Evolutionary conservation across 2,888 invertebrate genomes (phyloP).

Genomic region (Platycnemis pennipes): DNA sequence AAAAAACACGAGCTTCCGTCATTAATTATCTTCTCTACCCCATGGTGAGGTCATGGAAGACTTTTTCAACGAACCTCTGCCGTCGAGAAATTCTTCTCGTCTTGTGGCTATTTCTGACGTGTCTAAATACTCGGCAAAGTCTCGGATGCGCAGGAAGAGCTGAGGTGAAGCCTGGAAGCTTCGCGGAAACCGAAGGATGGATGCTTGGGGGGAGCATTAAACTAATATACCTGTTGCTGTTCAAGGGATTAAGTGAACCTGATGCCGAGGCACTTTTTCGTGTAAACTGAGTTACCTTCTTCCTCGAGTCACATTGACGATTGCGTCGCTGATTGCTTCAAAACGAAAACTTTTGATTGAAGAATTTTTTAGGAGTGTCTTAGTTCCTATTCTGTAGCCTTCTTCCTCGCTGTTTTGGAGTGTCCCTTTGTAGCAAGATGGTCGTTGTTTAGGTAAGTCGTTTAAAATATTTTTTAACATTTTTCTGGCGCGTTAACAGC

Average conservation of each 20-base stretch:
- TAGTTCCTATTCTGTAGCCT: neutral
- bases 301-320: neutral
- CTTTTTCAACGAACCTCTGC: no score
- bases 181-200: neutral
- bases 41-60: no score
- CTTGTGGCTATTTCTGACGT: no score
- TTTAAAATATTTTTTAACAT: no score
- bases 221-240: constrained; percentile 19
- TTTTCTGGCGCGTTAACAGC: no score
- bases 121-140: neutral
- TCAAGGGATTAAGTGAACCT: neutral
- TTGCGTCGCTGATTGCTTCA: neutral
- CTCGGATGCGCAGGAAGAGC: neutral
- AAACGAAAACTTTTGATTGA: neutral
- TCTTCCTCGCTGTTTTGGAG: neutral
- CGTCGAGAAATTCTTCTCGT: no score
- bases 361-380: neutral
- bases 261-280: neutral
- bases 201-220: neutral
- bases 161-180: neutral
- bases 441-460: no score
- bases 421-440: no score
- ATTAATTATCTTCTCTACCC: no score
- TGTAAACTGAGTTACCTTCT: neutral
- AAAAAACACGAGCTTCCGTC: no score